phyloP scores from a whole-genome alignment of 2,888 invertebrate species.

The Hyposoter dolosus region DNA sequence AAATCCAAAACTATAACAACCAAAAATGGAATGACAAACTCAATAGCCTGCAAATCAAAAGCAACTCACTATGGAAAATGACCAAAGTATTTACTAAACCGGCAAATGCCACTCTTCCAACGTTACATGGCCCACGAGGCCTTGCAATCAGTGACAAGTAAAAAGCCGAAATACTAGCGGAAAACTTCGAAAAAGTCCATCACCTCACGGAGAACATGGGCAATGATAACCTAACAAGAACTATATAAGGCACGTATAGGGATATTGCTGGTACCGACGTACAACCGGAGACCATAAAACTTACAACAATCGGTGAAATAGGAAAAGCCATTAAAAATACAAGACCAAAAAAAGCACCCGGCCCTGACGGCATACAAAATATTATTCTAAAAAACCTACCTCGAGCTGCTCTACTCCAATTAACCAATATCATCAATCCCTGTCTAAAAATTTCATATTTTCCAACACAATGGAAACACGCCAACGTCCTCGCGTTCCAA shows the following conservation, averaged over 20 bases:
- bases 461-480: too few species aligned
- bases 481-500: slow-evolving; percentile 56
- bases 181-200: slow-evolving; percentile 62
- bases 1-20: slow-evolving; percentile 22
- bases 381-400: slow-evolving; percentile 56
- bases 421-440: too few species aligned
- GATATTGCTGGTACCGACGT: background rate
- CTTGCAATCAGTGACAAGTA: slow-evolving; percentile 49
- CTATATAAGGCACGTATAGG: slow-evolving; percentile 24
- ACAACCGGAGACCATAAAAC: background rate
- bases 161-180: slow-evolving; percentile 61
- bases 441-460: too few species aligned
- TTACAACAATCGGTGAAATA: background rate
- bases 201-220: slow-evolving; percentile 61
- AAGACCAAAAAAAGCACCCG: slow-evolving; percentile 46
- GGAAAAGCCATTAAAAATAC: slow-evolving; percentile 11
- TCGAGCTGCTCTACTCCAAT: too few species aligned
- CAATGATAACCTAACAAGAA: slow-evolving; percentile 17
- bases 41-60: slow-evolving; percentile 36
- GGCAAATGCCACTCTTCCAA: slow-evolving; percentile 29
- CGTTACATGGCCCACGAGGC: slow-evolving; percentile 49
- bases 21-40: too few species aligned
- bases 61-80: slow-evolving; percentile 54
- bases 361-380: slow-evolving; percentile 46
- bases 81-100: slow-evolving; percentile 61